Evolutionary conservation across 2,888 invertebrate species (phyloP), one percentile per base, ranked within the genome.

Genomic region (Conistra vaccinii): DNA sequence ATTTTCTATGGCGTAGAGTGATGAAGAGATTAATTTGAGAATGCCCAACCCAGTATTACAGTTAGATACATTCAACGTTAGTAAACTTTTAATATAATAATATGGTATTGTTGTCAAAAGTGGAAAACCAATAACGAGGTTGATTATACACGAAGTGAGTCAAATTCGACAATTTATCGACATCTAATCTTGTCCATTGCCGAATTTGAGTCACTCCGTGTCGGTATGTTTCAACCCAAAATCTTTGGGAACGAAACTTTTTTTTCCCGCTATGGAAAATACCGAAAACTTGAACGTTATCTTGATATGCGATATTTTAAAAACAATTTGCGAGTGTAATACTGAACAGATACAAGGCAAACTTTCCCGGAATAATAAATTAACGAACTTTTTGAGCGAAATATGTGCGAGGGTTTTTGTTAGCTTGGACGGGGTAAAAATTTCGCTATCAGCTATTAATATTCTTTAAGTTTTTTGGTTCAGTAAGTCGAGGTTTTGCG

Each of bases 221-320:
- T 39, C 29, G 20, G 35, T 26, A 75, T 65, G 65, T 68, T 75
- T 61, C 75, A 66, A 73, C 39, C 32, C 32, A 72, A 80, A 76
- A 74, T 76, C 90, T 85, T 83, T 48, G 23, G 88, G 83, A 87
- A 86, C 83, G 42, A 81, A 93, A 92, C 85, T 92, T 93, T 90
- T 89, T 90, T 88, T 89, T 88, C 87, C 87, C 86, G 84, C 77
- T 68, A 83, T 89, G 88, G 85, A 88, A 91, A 90, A 84, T 89
- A 86, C 80, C 65, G 69, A 65, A 71, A 87, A 85, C 84, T 83
- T 80, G 69, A 65, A 77, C 80, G 81, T 85, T 91, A 92, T 92
- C 92, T 91, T 91, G 91, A 92, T 93, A 92, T 92, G 91, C 92
- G 91, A 91, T 92, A 92, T 94, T 94, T 93, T 93, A 91, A 93